Evolutionary conservation across 2,113 vertebrate species (phyloP).

Genomic region (Rhea pennata): DNA sequence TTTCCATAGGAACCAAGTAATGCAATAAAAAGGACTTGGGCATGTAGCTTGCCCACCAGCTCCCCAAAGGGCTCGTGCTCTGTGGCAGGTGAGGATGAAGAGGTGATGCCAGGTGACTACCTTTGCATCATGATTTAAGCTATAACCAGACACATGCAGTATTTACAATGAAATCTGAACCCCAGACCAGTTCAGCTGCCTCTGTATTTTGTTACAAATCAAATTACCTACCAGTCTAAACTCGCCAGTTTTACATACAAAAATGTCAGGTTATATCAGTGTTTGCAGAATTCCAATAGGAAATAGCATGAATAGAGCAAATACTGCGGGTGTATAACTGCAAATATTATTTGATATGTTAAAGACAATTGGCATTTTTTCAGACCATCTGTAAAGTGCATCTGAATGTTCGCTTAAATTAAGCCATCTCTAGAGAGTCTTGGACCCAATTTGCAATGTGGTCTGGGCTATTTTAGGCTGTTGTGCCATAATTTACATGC

Average conservation of each 20-base stretch:
- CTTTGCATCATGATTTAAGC: fast-evolving
- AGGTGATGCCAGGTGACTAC: background rate
- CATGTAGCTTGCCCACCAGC: background rate
- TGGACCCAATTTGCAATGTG: background rate
- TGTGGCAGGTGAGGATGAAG: background rate
- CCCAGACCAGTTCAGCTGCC: background rate
- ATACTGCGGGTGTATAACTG: background rate
- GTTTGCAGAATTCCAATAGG: background rate
- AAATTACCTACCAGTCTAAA: background rate
- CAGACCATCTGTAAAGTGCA: conserved; percentile 26
- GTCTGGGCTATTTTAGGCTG: conserved; percentile 19
- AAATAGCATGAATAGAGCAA: background rate
- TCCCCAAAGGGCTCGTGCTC: background rate
- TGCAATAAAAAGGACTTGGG: fast-evolving
- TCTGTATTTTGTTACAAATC: conserved; percentile 9
- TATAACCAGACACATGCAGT: background rate
- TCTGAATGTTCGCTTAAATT: conserved; percentile 37
- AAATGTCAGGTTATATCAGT: background rate
- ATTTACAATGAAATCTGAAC: conserved; percentile 1
- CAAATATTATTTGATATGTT: conserved; percentile 7
- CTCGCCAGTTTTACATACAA: background rate
- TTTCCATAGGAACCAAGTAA: background rate
- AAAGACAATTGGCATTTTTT: conserved; percentile 29
- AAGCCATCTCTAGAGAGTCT: conserved; percentile 18
- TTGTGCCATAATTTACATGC: conserved; percentile 7